phyloP scores from a whole-genome alignment of 2,888 invertebrate species.

The Perizoma affinitatum region DNA sequence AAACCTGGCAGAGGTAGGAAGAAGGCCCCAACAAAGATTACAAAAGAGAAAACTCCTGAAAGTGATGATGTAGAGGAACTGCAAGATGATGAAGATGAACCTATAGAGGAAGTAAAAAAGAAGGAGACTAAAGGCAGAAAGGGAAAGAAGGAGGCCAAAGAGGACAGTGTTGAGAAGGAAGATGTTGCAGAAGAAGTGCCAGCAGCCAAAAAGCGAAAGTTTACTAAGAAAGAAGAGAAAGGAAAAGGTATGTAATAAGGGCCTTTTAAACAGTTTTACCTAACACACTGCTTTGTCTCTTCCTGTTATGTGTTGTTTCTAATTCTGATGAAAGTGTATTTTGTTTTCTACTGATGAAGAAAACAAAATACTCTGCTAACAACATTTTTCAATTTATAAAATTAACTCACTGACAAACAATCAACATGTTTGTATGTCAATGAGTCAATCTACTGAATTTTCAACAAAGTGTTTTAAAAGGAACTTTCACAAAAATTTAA shows the following conservation, averaged over 20 bases:
- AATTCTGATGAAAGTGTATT: too few relatives aligned
- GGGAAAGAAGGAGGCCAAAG: constrained; percentile 66
- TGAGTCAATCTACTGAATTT: too few relatives aligned
- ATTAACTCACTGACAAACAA: too few relatives aligned
- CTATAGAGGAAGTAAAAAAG: constrained; percentile 61
- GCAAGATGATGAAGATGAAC: constrained; percentile 52
- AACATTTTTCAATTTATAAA: too few relatives aligned
- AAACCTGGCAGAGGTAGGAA: constrained; percentile 51
- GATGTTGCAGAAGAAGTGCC: constrained; percentile 51
- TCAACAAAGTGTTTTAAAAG: too few relatives aligned
- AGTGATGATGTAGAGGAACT: constrained; percentile 49
- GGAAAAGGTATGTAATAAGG: constrained; percentile 50
- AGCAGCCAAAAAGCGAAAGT: constrained; percentile 60
- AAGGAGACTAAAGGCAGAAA: constrained; percentile 66
- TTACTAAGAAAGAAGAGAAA: constrained; percentile 63
- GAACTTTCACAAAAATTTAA: too few relatives aligned
- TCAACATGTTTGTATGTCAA: too few relatives aligned
- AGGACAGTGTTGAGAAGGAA: constrained; percentile 54
- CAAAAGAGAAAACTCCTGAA: constrained; percentile 53
- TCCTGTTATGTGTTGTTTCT: too few relatives aligned
- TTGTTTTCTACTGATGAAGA: too few relatives aligned
- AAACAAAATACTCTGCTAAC: too few relatives aligned
- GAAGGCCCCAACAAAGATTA: constrained; percentile 46
- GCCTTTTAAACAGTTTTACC: too few relatives aligned
- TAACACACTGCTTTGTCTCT: too few relatives aligned